Percentiles rank a stretch among this genome's conserved stretches.
These are phyloP conservation scores for Sylvilagus bachmani DNA, from an alignment of 2,113 vertebrate genomes.

Conservation along the genomic window DNA sequence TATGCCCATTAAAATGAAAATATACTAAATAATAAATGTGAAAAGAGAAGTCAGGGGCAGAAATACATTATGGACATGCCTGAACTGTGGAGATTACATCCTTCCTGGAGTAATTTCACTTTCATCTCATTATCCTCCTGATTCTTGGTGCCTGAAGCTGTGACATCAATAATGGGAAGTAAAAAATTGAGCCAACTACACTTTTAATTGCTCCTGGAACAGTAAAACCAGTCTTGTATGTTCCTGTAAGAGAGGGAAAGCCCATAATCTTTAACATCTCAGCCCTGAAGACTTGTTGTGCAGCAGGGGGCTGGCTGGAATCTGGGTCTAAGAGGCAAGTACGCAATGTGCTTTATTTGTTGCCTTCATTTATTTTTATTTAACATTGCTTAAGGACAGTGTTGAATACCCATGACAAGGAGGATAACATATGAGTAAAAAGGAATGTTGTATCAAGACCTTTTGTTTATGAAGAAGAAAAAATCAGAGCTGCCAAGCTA, in stretches of 20 bases:
- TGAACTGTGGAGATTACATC: background rate
- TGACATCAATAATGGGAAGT: background rate
- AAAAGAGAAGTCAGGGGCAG: background rate
- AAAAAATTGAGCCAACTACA: background rate
- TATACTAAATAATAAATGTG: no score
- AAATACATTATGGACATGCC: background rate
- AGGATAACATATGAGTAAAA: background rate
- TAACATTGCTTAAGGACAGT: background rate
- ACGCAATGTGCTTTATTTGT: background rate
- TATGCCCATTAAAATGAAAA: no score
- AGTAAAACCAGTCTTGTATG: background rate
- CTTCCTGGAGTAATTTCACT: background rate
- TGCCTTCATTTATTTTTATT: background rate
- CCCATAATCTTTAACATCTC: background rate
- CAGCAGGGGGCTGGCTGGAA: background rate
- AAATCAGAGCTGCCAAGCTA: background rate
- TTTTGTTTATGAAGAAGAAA: background rate
- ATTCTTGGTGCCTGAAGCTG: background rate
- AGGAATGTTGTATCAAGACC: background rate
- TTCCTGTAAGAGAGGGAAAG: background rate
- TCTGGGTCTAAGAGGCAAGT: background rate
- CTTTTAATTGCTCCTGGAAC: background rate
- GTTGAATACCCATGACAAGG: background rate
- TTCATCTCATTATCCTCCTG: background rate
- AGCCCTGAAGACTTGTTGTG: accelerated